phyloP scores from a whole-genome alignment of 2,797 vertebrate species.

The Decapterus maruadsi region DNA sequence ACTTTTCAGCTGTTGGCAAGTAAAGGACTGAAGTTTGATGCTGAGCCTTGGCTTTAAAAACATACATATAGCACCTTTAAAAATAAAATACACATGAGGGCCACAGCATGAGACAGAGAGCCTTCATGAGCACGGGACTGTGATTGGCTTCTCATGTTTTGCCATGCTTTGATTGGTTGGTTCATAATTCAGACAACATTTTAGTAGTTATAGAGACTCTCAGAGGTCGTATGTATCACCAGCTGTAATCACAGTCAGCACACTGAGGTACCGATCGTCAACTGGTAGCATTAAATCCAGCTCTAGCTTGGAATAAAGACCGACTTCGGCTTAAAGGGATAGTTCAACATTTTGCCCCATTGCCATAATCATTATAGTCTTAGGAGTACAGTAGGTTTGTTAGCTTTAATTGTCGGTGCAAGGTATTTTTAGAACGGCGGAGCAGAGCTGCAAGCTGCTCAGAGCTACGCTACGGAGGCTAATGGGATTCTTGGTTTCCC shows the following conservation, averaged over 20 bases:
- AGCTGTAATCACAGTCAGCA: background rate
- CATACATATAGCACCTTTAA: background rate
- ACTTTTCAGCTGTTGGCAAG: too few relatives aligned
- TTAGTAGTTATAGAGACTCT: background rate
- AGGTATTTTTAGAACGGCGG: too few relatives aligned
- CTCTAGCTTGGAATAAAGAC: background rate
- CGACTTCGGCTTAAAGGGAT: background rate
- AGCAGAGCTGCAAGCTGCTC: too few relatives aligned
- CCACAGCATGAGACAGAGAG: background rate
- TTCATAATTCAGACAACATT: background rate
- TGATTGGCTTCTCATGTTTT: background rate
- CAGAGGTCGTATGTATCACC: too few relatives aligned
- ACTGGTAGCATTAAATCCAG: background rate
- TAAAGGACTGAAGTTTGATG: background rate
- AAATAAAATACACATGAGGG: background rate
- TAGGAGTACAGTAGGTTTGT: too few relatives aligned
- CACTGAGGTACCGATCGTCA: background rate
- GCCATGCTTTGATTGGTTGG: background rate
- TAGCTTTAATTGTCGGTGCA: too few relatives aligned
- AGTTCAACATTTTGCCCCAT: too few relatives aligned
- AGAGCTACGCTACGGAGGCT: too few relatives aligned
- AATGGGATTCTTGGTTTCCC: too few relatives aligned
- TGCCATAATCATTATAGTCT: too few relatives aligned
- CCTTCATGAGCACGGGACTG: background rate
- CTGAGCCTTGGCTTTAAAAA: background rate